These are phyloP conservation scores for Rissa tridactyla DNA, from an alignment of 2,113 vertebrate genomes.

Conservation along the genomic window DNA sequence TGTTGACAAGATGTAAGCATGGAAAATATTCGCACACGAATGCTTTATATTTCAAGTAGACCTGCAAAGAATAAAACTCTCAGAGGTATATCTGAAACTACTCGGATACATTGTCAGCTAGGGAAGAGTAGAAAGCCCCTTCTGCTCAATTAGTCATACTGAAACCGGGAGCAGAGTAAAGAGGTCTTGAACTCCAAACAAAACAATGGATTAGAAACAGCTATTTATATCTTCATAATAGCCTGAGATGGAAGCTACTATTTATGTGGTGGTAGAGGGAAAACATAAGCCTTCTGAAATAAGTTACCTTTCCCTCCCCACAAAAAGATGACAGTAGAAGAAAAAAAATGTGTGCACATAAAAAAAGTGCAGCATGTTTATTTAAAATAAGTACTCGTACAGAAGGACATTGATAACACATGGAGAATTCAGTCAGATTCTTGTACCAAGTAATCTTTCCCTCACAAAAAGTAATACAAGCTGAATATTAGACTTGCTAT, in stretches of 20 bases:
- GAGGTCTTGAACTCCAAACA: not conserved
- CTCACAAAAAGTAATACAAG: not conserved
- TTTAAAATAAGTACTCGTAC: conserved; percentile 44
- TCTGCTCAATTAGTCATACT: not conserved
- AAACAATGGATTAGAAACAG: not conserved
- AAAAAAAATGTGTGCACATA: not conserved
- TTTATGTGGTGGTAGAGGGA: not conserved
- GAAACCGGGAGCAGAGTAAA: not conserved
- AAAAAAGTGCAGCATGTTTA: conserved; percentile 25
- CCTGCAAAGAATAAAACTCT: not conserved
- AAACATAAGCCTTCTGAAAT: not conserved
- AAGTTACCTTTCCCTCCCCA: not conserved
- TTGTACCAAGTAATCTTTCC: not conserved
- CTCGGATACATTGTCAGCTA: not conserved
- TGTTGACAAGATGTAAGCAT: not conserved
- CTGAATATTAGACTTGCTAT: not conserved
- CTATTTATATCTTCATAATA: not conserved
- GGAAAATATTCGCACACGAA: not conserved
- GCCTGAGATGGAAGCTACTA: not conserved
- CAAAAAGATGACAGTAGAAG: not conserved
- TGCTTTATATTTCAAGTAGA: not conserved
- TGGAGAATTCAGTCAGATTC: not conserved
- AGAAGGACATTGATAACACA: not conserved
- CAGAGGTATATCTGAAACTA: not conserved
- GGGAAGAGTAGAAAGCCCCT: not conserved